phyloP scores from a whole-genome alignment of 2,888 invertebrate species.

The Phyllotreta striolata region DNA sequence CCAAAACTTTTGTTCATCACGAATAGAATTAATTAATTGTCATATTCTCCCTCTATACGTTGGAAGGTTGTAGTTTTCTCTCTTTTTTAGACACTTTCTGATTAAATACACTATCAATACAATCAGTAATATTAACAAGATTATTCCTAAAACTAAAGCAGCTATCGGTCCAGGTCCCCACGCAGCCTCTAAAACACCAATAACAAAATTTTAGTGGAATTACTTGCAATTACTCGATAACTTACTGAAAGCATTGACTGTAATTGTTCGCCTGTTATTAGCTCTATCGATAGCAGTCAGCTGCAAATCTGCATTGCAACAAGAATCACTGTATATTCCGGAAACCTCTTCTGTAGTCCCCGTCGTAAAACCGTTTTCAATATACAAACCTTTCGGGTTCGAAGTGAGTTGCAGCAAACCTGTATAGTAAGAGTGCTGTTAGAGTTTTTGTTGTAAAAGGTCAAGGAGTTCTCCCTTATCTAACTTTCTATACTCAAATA shows the following conservation, averaged over 20 bases:
- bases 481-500: constrained; percentile 47
- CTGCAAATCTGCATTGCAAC: constrained; percentile 74
- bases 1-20: constrained; percentile 44
- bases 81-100: constrained; percentile 68
- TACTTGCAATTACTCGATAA: constrained; percentile 15
- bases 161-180: constrained; percentile 65
- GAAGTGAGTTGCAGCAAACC: constrained; percentile 69
- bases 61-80: constrained; percentile 66
- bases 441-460: constrained; percentile 6
- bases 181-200: constrained; percentile 51
- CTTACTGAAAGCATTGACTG: constrained; percentile 66
- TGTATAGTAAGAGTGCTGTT: constrained; percentile 44
- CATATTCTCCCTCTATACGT: constrained; percentile 59
- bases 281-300: constrained; percentile 73
- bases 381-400: constrained; percentile 68
- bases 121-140: constrained; percentile 69
- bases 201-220: background rate
- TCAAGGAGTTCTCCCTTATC: background rate
- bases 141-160: constrained; percentile 73
- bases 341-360: constrained; percentile 73
- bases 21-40: constrained; percentile 46
- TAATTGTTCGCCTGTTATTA: constrained; percentile 71
- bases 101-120: constrained; percentile 66
- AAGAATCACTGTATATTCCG: constrained; percentile 75
- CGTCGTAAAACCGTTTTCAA: constrained; percentile 70